Base-by-base conservation (phyloP, 2,888 invertebrate genomes). In the Petrophora chlorosata region DNA sequence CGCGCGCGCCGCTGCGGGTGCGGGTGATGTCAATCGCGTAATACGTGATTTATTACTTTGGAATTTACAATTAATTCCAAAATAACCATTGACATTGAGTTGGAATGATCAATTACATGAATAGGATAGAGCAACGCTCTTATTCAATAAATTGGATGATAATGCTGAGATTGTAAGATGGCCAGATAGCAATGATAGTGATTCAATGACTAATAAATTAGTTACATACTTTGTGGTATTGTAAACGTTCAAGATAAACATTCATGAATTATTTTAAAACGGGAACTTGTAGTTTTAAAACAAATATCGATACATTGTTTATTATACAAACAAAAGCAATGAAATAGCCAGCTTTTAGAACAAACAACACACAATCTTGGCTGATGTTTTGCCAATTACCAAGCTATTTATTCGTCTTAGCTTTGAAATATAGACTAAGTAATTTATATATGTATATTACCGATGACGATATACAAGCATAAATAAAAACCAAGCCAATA, bases 21-120 rank as follows among this genome's bases (percentile, higher is more conserved):
- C 7, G 3, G 0, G 38, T 56, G 53, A 53, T 52, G 60, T 57
- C 48, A 48, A 32, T 48, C 30, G 25, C 42, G 36, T 48, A 48
- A 41, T 48, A 38, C 48, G 3, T 38, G 36, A 48, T 42, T 32
- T 25, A 48, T 17, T 30, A 25, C n/a, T 17, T 4, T 16, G 8
- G 34, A 9, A 36, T 30, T 23, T 19, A 12, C 25, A 10, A 14
- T 9, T 16, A 19, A 1, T 35, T 17, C n/a, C n/a, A 35, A 33
- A 29, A 29, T 19, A 33, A 12, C 4, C 14, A 8, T 25, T n/a
- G n/a, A 13, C 15, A 34, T 12, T 34, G 7, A 5, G 5, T 1
- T 5, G 10, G 10, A 30, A 16, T 10, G 19, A 15, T 36, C 22
- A n/a, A 25, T 12, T 28, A 23, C 13, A 26, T n/a, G n/a, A n/a